Percentiles rank a stretch among this genome's conserved stretches.
Conservation (phyloP, 2,113 vertebrate genomes). For the Formicarius rufipectus region DNA sequence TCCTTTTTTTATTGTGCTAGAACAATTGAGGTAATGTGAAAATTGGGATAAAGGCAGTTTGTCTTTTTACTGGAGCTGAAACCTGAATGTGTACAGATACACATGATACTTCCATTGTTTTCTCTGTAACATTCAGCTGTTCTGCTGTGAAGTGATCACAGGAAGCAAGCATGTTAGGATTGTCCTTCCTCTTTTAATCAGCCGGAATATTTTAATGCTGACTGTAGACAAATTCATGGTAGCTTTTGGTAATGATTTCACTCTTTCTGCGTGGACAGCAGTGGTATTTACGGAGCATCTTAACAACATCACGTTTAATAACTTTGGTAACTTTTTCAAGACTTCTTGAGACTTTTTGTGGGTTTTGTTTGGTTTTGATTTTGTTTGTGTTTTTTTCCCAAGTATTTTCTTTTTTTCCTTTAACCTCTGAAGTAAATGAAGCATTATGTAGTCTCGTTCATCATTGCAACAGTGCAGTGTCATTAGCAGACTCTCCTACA, state of each 20-base stretch:
- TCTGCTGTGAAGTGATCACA: not conserved
- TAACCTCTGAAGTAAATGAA: not conserved
- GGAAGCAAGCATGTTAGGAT: not conserved
- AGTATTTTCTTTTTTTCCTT: not conserved
- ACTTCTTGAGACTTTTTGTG: not conserved
- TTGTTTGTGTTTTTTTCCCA: too few relatives aligned
- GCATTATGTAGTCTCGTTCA: not conserved
- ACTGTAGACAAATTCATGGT: not conserved
- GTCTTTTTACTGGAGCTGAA: not conserved
- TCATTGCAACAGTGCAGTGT: not conserved
- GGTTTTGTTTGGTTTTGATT: not conserved
- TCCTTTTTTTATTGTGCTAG: not conserved
- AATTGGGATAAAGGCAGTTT: not conserved
- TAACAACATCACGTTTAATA: not conserved
- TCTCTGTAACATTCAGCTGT: not conserved
- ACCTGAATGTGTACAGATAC: not conserved
- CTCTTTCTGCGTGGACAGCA: not conserved
- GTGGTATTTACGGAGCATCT: not conserved
- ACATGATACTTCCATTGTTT: not conserved
- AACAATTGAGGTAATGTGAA: not conserved
- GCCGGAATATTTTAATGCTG: not conserved
- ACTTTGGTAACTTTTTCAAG: not conserved
- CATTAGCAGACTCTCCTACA: not conserved
- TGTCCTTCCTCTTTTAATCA: not conserved
- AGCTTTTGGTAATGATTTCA: not conserved